Conservation (phyloP, 64 coral and sea anemone genomes). For the Hydrozoanthus tunicans region DNA sequence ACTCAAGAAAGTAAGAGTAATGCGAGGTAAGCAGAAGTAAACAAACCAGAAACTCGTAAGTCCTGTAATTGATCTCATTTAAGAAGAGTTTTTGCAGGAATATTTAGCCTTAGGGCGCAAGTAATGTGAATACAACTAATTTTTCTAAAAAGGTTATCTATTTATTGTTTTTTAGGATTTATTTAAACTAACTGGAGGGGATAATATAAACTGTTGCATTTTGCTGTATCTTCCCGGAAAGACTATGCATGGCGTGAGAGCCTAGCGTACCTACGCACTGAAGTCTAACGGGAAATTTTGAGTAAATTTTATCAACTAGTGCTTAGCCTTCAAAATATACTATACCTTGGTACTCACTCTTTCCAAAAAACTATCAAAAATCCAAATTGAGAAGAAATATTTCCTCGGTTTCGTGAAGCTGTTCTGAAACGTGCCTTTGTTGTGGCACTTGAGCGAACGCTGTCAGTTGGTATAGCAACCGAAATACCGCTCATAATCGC, state of each 20-base stretch:
- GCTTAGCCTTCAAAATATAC: neutral
- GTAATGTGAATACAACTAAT: neutral
- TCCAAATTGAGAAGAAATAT: constrained; percentile 49
- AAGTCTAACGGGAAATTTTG: neutral
- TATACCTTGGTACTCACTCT: neutral
- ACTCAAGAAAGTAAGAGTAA: neutral
- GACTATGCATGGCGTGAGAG: neutral
- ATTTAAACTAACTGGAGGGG: neutral
- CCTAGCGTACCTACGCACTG: neutral
- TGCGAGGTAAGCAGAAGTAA: neutral
- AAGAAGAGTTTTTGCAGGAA: neutral
- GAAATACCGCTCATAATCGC: too few species aligned
- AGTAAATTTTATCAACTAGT: neutral
- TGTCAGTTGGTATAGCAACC: neutral
- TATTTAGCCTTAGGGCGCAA: neutral
- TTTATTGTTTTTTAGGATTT: too few species aligned
- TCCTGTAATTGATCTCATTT: neutral
- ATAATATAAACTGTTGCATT: neutral
- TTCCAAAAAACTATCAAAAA: neutral
- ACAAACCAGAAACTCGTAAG: neutral
- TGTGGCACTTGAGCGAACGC: constrained; percentile 52
- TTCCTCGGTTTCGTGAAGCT: constrained; percentile 5
- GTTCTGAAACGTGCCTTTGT: neutral
- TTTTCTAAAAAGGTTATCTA: neutral
- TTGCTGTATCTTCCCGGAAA: neutral